These are phyloP conservation scores for Pipistrellus pipistrellus DNA, from an alignment of 2,797 vertebrate species.

Conservation along the genomic window DNA sequence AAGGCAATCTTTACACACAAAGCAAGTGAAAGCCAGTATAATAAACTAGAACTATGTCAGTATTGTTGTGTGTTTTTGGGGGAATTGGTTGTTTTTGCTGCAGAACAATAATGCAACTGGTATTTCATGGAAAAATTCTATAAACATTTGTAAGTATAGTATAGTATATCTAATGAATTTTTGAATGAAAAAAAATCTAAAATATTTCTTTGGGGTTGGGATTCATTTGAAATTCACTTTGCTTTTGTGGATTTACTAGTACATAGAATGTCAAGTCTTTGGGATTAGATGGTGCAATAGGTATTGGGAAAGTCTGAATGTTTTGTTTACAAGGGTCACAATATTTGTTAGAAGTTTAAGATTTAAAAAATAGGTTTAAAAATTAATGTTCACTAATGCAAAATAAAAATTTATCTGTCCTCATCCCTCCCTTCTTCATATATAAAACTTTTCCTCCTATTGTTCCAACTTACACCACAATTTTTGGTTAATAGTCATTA, in stretches of 20 bases:
- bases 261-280: neutral
- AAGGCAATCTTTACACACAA: neutral
- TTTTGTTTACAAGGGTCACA: neutral
- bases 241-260: neutral
- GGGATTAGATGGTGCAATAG: neutral
- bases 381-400: neutral
- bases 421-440: neutral
- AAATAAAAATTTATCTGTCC: neutral
- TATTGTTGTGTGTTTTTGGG: neutral
- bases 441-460: neutral
- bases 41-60: neutral
- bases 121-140: neutral
- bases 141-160: neutral
- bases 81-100: neutral
- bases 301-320: neutral
- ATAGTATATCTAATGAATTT: neutral
- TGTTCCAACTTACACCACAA: neutral
- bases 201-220: neutral
- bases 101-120: neutral
- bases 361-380: neutral
- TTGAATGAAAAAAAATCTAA: neutral
- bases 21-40: neutral
- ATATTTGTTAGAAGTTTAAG: slow-evolving; percentile 25
- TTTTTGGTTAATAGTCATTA: neutral
- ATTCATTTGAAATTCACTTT: slow-evolving; percentile 7